Percentiles rank a stretch among this genome's conserved stretches.
Evolutionary conservation across 1,140 invertebrate genomes (phyloP).

Genomic region (Drosophila nasuta): DNA sequence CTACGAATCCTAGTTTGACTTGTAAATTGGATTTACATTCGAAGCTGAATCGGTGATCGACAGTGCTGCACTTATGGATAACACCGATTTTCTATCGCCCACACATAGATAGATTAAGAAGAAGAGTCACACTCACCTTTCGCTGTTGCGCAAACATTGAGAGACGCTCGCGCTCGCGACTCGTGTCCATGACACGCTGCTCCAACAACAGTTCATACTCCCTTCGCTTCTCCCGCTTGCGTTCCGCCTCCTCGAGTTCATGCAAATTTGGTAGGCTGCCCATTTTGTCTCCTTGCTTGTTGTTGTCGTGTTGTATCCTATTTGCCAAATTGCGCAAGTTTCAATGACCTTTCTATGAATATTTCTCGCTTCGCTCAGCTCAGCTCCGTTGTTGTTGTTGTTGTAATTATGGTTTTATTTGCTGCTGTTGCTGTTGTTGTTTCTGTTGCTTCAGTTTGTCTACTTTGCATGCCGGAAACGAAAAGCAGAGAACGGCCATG

Average conservation of each 20-base stretch:
- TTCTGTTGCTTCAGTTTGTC: slow-evolving; percentile 3
- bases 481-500: slow-evolving; percentile 32
- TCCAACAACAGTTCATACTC: slow-evolving; percentile 81
- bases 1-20: no score
- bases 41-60: no score
- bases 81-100: neutral
- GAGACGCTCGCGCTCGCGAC: slow-evolving; percentile 77
- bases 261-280: slow-evolving; percentile 88
- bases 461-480: slow-evolving; percentile 34
- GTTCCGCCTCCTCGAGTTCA: slow-evolving; percentile 85
- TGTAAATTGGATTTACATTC: no score
- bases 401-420: neutral
- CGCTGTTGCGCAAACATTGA: slow-evolving; percentile 67
- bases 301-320: slow-evolving; percentile 1
- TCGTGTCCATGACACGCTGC: slow-evolving; percentile 74
- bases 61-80: neutral
- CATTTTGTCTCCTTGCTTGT: slow-evolving; percentile 82
- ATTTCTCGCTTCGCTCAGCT: neutral
- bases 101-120: neutral
- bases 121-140: slow-evolving; percentile 61
- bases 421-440: neutral
- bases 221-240: slow-evolving; percentile 79
- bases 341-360: neutral
- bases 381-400: neutral
- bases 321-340: slow-evolving; percentile 16